phyloP scores from a whole-genome alignment of 2,888 invertebrate genomes.

The Cantharis nigra region DNA sequence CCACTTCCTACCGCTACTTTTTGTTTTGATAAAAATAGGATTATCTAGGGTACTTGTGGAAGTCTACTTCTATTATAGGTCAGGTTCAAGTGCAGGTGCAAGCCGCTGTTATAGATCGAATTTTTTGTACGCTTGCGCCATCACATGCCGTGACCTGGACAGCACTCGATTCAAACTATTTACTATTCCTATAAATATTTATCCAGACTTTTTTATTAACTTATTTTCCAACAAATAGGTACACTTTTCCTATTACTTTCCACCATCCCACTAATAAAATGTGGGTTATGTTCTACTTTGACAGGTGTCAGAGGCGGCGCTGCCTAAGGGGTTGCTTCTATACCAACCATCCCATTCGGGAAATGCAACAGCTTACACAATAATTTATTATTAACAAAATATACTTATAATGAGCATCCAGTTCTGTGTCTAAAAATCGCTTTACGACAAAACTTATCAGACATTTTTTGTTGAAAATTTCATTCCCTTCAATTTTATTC shows the following conservation, averaged over 20 bases:
- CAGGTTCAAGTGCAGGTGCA: slow-evolving; percentile 58
- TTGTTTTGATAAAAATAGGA: slow-evolving; percentile 22
- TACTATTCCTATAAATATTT: slow-evolving; percentile 19
- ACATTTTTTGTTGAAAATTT: too few relatives aligned
- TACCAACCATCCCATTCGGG: not conserved
- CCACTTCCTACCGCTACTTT: not conserved
- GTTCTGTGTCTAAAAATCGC: too few relatives aligned
- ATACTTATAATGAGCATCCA: too few relatives aligned
- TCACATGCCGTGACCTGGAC: slow-evolving; percentile 25
- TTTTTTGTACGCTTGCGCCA: slow-evolving; percentile 43
- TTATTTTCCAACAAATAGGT: not conserved
- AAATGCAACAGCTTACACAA: not conserved
- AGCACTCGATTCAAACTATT: slow-evolving; percentile 12
- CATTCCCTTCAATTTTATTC: too few relatives aligned
- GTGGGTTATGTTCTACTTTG: not conserved
- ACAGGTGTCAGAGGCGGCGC: not conserved
- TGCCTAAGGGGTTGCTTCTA: not conserved
- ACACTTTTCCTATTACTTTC: not conserved
- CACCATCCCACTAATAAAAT: not conserved
- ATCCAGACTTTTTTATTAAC: not conserved
- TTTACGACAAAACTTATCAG: too few relatives aligned
- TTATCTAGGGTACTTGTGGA: slow-evolving; percentile 50
- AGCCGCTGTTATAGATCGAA: slow-evolving; percentile 43
- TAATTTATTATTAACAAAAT: too few relatives aligned
- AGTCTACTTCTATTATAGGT: slow-evolving; percentile 51